Evolutionary conservation across 2,888 invertebrate species (phyloP).

Genomic region (Phoronis australis): DNA sequence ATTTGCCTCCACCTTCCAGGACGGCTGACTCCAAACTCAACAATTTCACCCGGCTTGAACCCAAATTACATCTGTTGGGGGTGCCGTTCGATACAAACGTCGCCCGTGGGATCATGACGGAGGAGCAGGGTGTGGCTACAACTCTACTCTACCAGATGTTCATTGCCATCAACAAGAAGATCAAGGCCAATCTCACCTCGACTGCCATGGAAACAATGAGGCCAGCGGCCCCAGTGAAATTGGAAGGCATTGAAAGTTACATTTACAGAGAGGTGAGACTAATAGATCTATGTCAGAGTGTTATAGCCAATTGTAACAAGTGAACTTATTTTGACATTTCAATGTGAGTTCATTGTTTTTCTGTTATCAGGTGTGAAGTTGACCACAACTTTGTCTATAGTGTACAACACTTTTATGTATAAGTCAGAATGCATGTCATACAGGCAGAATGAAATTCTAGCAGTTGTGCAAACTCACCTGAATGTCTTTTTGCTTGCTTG

Average conservation of each 20-base stretch:
- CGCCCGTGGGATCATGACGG: constrained; percentile 52
- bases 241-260: constrained; percentile 43
- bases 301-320: too few relatives aligned
- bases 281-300: too few relatives aligned
- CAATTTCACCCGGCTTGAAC: constrained; percentile 51
- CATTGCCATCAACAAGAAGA: constrained; percentile 49
- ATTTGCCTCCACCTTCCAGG: constrained; percentile 27
- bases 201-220: constrained; percentile 52
- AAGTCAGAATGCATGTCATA: too few relatives aligned
- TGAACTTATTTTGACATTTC: too few relatives aligned
- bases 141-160: constrained; percentile 51
- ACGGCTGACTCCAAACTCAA: constrained; percentile 50
- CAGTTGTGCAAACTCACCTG: too few relatives aligned
- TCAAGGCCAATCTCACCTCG: constrained; percentile 48
- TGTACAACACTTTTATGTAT: too few relatives aligned
- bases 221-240: constrained; percentile 49
- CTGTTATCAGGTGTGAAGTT: too few relatives aligned
- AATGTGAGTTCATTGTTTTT: too few relatives aligned
- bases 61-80: constrained; percentile 44
- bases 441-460: too few relatives aligned
- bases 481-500: too few relatives aligned
- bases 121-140: constrained; percentile 47
- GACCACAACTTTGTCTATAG: too few relatives aligned
- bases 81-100: constrained; percentile 51
- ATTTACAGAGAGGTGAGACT: constrained; percentile 52